Evolutionary conservation across 2,888 invertebrate species (phyloP).

Genomic region (Ceramica pisi): DNA sequence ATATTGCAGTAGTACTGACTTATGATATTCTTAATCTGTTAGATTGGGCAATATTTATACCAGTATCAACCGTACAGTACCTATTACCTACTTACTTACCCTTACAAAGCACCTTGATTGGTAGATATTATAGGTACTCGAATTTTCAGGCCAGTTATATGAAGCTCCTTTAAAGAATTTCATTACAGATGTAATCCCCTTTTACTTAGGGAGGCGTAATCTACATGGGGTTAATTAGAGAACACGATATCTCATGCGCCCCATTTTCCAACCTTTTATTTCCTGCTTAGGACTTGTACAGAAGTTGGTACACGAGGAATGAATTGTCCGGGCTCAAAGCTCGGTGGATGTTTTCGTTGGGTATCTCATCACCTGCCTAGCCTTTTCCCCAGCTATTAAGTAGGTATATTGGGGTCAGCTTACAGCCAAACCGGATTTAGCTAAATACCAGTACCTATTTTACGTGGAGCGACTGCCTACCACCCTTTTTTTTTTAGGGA

Average conservation of each 20-base stretch:
- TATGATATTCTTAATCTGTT: conserved; percentile 2
- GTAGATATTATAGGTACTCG: background rate
- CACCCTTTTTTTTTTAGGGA: too few species aligned
- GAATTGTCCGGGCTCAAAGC: background rate
- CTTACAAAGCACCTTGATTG: background rate
- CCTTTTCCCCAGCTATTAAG: too few species aligned
- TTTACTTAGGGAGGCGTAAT: conserved; percentile 43
- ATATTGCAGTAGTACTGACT: background rate
- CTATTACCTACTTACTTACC: background rate
- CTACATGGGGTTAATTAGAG: conserved; percentile 52
- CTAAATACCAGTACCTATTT: too few species aligned
- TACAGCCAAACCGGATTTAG: too few species aligned
- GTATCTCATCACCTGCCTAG: too few species aligned
- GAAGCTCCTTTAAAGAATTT: conserved; percentile 48
- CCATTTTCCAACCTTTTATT: conserved; percentile 36
- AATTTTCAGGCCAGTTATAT: background rate
- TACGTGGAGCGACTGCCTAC: too few species aligned
- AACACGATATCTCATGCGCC: conserved; percentile 38
- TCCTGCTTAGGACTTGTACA: background rate
- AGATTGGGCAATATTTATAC: background rate
- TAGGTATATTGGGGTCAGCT: too few species aligned
- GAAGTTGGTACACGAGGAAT: background rate
- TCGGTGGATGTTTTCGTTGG: background rate
- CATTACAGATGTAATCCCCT: conserved; percentile 49
- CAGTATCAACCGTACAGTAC: background rate